Evolutionary conservation across 1,140 invertebrate genomes (phyloP).

Genomic region (Magallana gigas): DNA sequence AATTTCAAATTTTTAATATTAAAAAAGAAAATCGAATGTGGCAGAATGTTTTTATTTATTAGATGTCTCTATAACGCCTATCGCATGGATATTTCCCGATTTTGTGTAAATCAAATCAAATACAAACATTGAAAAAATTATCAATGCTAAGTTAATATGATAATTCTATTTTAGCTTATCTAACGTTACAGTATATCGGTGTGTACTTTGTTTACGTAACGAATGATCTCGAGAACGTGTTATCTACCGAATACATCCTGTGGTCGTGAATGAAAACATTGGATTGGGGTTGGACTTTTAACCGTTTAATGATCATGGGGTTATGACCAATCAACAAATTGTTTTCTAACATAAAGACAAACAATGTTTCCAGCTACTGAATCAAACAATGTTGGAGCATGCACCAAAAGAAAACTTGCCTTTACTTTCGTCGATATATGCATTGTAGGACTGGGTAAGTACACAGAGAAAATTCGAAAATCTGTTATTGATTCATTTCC

Average conservation of each 20-base stretch:
- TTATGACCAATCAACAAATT: neutral
- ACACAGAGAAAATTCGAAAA: neutral
- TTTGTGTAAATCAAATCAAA: no score
- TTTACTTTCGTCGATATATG: neutral
- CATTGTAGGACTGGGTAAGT: constrained; percentile 18
- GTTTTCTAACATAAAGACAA: neutral
- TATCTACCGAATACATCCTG: neutral
- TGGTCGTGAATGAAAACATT: constrained; percentile 30
- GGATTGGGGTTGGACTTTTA: neutral
- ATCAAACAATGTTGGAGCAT: neutral
- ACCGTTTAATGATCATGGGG: neutral
- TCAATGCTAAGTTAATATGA: no score
- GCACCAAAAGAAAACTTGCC: neutral
- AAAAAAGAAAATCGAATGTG: no score
- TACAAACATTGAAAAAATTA: no score
- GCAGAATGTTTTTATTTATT: no score
- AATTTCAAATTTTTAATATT: no score
- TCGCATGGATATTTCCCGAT: no score
- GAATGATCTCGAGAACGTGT: neutral
- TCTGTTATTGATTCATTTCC: neutral
- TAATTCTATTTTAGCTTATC: no score
- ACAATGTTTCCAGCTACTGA: neutral
- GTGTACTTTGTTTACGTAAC: no score
- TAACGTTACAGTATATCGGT: no score
- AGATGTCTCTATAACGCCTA: no score